Conservation (phyloP, 2,113 vertebrate genomes). For the Leucosticte australis region DNA sequence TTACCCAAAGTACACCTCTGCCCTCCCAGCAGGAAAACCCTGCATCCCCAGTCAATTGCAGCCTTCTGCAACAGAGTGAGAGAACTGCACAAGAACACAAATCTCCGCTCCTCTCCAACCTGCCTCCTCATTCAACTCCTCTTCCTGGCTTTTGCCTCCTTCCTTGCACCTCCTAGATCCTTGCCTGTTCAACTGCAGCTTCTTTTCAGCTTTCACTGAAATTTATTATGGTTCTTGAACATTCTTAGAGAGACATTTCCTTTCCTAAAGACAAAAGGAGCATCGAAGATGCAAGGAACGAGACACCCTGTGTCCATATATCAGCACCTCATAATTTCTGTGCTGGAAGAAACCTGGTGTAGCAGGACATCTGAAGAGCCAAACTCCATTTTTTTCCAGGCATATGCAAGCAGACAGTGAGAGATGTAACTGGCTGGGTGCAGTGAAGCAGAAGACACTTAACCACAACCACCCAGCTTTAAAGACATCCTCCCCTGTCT, state of each 20-base stretch:
- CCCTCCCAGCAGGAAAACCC: background rate
- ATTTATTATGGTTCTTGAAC: background rate
- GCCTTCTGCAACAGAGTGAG: background rate
- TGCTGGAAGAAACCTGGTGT: background rate
- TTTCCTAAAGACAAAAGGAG: background rate
- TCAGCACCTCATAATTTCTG: background rate
- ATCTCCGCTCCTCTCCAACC: background rate
- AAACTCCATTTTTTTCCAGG: background rate
- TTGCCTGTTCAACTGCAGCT: background rate
- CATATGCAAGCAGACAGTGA: background rate
- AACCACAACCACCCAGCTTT: background rate
- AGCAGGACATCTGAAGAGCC: background rate
- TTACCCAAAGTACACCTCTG: background rate
- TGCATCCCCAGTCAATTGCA: background rate
- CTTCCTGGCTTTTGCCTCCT: background rate
- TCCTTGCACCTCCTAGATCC: background rate
- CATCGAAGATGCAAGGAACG: fast-evolving
- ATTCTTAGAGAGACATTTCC: background rate
- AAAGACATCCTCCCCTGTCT: fast-evolving
- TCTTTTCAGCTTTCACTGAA: background rate
- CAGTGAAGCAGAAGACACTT: background rate
- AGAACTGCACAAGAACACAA: background rate
- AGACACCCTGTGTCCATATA: background rate
- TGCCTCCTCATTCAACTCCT: background rate
- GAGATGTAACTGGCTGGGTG: background rate